Percentiles rank a stretch among this genome's conserved stretches.
Conservation (phyloP, 1,140 invertebrate species). For the Coelopa frigida region DNA sequence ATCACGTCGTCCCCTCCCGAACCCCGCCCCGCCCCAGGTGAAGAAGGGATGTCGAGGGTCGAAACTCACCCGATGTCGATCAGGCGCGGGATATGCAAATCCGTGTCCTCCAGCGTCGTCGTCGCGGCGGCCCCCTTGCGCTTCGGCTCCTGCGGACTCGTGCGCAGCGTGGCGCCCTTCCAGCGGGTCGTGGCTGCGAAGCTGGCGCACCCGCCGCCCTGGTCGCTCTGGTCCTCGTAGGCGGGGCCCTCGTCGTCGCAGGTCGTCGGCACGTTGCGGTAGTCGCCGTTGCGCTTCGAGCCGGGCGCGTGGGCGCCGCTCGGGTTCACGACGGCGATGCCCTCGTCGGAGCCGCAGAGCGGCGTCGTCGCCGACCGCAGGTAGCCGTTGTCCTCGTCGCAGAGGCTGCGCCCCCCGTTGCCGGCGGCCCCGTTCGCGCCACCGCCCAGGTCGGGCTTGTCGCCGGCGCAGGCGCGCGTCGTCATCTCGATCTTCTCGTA, state of each 20-base stretch:
- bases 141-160: constrained; percentile 18
- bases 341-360: constrained; percentile 16
- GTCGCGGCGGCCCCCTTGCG: not conserved
- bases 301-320: constrained; percentile 23
- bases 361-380: constrained; percentile 30
- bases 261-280: constrained; percentile 57
- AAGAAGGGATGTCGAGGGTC: not conserved
- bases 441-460: constrained; percentile 37
- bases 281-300: constrained; percentile 55
- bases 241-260: constrained; percentile 51
- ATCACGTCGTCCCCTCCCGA: too few species aligned
- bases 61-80: constrained; percentile 47
- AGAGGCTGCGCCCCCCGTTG: constrained; percentile 23
- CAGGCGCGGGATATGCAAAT: constrained; percentile 53
- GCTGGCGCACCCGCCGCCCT: constrained; percentile 12
- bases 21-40: too few species aligned
- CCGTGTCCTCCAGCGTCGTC: constrained; percentile 43
- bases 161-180: constrained; percentile 17
- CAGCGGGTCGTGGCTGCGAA: constrained; percentile 29
- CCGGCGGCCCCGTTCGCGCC: not conserved
- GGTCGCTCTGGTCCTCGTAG: constrained; percentile 45
- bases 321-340: constrained; percentile 38
- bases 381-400: constrained; percentile 28
- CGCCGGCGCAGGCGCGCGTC: constrained; percentile 18
- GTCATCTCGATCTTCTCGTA: constrained; percentile 70